These are phyloP conservation scores for Cheirogaleus medius DNA, from an alignment of 2,113 vertebrate genomes.

Conservation along the genomic window DNA sequence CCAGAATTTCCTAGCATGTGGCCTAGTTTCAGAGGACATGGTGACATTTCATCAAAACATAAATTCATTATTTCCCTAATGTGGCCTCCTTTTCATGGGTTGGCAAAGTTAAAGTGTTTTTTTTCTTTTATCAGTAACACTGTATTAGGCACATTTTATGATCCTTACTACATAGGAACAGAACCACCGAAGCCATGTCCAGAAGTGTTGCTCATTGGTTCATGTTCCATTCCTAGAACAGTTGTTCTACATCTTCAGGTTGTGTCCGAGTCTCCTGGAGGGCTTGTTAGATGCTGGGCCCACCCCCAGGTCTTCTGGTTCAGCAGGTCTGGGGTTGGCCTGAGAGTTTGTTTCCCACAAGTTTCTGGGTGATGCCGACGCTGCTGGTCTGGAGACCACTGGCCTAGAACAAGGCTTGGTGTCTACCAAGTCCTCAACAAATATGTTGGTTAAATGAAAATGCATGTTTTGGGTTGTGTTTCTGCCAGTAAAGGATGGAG, in stretches of 20 bases:
- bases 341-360: too few species aligned
- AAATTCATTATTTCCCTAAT: slow-evolving; percentile 46
- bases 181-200: not conserved
- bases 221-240: not conserved
- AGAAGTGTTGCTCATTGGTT: not conserved
- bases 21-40: slow-evolving; percentile 36
- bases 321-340: not conserved
- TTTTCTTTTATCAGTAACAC: not conserved
- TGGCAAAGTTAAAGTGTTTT: not conserved
- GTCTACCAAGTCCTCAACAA: not conserved
- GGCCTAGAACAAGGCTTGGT: not conserved
- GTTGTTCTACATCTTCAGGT: not conserved
- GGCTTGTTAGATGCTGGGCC: not conserved
- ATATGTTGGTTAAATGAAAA: not conserved
- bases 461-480: not conserved
- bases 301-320: not conserved
- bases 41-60: slow-evolving; percentile 54
- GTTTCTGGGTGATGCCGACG: not conserved
- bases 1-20: slow-evolving; percentile 63
- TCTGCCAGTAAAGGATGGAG: not conserved
- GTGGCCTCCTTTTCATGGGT: slow-evolving; percentile 39
- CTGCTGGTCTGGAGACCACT: not conserved
- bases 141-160: not conserved
- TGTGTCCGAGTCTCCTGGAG: not conserved
- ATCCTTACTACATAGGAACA: not conserved